These are phyloP conservation scores for Spermophilus dauricus DNA, from an alignment of 2,113 vertebrate genomes.

Conservation along the genomic window DNA sequence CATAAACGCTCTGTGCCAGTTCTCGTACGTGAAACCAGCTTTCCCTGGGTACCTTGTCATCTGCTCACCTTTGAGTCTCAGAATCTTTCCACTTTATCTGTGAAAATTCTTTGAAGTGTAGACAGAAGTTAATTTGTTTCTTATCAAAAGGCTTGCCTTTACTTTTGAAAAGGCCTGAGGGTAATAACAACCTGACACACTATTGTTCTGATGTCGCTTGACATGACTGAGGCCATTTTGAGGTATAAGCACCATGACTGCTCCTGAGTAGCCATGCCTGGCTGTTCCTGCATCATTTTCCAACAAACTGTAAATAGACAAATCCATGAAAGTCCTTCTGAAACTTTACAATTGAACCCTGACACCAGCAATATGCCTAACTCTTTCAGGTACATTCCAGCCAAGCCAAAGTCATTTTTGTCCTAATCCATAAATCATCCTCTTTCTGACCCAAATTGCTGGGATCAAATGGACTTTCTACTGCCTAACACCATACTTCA, in stretches of 20 bases:
- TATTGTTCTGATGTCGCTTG: neutral
- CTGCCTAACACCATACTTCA: fast-evolving
- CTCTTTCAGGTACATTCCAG: neutral
- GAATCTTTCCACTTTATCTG: neutral
- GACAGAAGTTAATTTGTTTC: neutral
- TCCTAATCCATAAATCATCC: no score
- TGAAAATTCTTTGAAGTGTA: neutral
- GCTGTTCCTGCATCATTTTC: neutral
- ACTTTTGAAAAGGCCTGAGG: neutral
- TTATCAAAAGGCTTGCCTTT: neutral
- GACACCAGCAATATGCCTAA: no score
- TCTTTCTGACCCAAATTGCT: neutral
- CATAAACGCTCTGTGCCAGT: fast-evolving
- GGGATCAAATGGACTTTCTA: neutral
- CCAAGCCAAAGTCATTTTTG: neutral
- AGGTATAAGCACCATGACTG: neutral
- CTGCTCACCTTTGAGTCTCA: neutral
- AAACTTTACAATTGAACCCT: neutral
- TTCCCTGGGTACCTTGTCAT: neutral
- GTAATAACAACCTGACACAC: neutral
- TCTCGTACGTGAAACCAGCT: fast-evolving
- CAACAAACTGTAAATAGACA: neutral
- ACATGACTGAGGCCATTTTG: neutral
- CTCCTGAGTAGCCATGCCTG: neutral
- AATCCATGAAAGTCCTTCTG: neutral